Conservation (phyloP, 2,888 invertebrate genomes). For the Cataglyphis altisquamis region DNA sequence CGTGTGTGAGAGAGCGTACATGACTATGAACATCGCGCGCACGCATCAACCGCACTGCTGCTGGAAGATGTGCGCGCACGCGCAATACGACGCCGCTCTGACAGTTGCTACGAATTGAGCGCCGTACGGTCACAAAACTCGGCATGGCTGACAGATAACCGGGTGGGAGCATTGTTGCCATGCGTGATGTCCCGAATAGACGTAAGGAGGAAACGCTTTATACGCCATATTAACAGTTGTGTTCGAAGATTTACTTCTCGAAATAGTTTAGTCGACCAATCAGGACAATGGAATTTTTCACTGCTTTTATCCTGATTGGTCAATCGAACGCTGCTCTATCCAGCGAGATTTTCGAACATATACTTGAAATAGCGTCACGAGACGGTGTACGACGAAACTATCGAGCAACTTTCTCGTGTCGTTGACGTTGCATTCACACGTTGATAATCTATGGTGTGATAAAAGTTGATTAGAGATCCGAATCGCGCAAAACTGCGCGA, state of each 20-base stretch:
- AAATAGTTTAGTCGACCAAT: background rate
- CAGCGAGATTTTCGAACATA: background rate
- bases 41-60: constrained; percentile 36
- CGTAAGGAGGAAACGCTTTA: background rate
- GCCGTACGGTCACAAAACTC: background rate
- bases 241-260: background rate
- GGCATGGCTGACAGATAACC: background rate
- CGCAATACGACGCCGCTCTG: background rate
- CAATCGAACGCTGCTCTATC: background rate
- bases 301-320: background rate
- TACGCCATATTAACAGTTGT: background rate
- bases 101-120: background rate
- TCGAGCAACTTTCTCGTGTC: background rate
- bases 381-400: background rate
- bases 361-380: background rate
- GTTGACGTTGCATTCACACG: background rate
- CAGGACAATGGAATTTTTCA: background rate
- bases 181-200: no score
- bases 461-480: constrained; percentile 11
- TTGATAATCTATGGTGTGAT: constrained; percentile 3
- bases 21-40: constrained; percentile 20
- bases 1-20: background rate
- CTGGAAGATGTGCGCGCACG: constrained; percentile 17
- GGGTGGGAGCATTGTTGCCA: background rate
- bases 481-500: constrained; percentile 51